Evolutionary conservation across 2,797 vertebrate species (phyloP), one percentile per base, ranked within the genome.

Genomic region (Enteromius paludinosus): DNA sequence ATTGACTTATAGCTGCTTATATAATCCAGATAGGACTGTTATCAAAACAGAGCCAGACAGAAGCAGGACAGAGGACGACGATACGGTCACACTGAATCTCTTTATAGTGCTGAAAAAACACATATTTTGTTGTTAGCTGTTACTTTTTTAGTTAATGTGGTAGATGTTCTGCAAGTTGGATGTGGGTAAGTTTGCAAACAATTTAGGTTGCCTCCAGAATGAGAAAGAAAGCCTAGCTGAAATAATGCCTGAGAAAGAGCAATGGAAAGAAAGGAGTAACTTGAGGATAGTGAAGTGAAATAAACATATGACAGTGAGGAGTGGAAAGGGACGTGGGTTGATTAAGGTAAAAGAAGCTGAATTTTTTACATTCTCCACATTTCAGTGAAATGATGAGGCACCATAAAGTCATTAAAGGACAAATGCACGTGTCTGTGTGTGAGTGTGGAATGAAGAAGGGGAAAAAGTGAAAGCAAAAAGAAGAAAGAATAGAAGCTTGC

Each of bases 301-400:
- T 79, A 45, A 33, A 78, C 25, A 84, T 89, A 43, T 45, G n/a
- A 71, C n/a, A 17, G 28, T 43, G 38, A 69, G n/a, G n/a, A 72
- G 33, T 20, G 11, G 43, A 71, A 59, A 54, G 33, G 23, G 75
- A 72, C 59, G 47, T 70, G 79, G 74, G 80, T 84, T 74, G 71
- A 86, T 71, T 74, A 84, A 71, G 75, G 47, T 84, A 82, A 85
- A 73, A 23, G 25, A 65, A 87, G 84, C 25, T 84, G 88, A 78
- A 92, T 91, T 92, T 89, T 85, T 89, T 49, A 61, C 87, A 85
- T 84, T 85, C 86, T 62, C 23, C 66, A 74, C 83, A 87, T 85
- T 80, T 87, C 52, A 23, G n/a, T 10, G 20, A 43, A 52, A 62
- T 14, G 3, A 56, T 87, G 85, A 78, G 79, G 11, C 45, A 66